These are phyloP conservation scores for Balearica regulorum DNA, from an alignment of 2,797 vertebrate genomes.

Conservation along the genomic window DNA sequence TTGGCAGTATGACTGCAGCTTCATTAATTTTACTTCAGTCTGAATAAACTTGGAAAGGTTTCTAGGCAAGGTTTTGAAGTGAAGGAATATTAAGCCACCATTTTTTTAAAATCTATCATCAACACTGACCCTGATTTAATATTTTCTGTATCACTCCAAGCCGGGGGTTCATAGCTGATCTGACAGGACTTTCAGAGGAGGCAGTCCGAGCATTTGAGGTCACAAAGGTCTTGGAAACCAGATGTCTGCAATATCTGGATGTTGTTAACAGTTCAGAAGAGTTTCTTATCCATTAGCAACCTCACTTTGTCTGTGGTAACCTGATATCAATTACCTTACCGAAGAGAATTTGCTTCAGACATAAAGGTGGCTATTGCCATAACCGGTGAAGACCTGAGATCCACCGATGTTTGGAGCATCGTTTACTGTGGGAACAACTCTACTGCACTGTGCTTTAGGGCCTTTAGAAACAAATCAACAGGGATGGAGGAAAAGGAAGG, in stretches of 20 bases:
- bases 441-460: not conserved
- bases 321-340: not conserved
- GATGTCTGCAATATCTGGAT: not conserved
- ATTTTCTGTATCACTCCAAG: not conserved
- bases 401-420: fast-evolving
- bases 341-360: not conserved
- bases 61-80: not conserved
- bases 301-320: not conserved
- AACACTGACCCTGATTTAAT: not conserved
- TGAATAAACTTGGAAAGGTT: not conserved
- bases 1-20: not conserved
- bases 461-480: not conserved
- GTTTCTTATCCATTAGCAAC: not conserved
- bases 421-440: not conserved
- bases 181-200: not conserved
- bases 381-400: not conserved
- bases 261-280: not conserved
- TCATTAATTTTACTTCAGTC: not conserved
- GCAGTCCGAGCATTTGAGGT: not conserved
- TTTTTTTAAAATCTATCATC: not conserved
- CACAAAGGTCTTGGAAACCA: not conserved
- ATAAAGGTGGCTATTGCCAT: not conserved
- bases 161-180: not conserved
- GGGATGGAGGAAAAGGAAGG: not conserved
- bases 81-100: not conserved